Conservation (phyloP, 1,140 invertebrate genomes). For the Drosophila sechellia region DNA sequence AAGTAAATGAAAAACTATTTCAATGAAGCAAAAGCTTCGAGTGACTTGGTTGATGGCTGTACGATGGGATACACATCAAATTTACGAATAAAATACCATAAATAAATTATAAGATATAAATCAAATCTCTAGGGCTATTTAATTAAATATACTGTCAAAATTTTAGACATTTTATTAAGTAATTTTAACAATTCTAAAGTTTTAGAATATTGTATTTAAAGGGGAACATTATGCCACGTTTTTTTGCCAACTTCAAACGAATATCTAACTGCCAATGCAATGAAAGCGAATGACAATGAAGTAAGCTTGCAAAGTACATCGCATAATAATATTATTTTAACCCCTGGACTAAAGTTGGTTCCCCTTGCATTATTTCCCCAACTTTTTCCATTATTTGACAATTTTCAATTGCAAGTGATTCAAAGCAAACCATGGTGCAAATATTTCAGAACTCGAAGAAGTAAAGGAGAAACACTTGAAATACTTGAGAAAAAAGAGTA, state of each 20-base stretch:
- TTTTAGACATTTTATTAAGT: too few species aligned
- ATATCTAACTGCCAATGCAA: not conserved
- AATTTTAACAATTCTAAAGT: too few species aligned
- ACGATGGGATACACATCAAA: conserved; percentile 23
- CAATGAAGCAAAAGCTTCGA: conserved; percentile 75
- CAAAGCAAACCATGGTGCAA: conserved; percentile 25
- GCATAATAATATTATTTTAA: conserved; percentile 54
- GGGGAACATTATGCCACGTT: not conserved
- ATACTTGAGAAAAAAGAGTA: conserved; percentile 49
- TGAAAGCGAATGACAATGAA: conserved; percentile 11
- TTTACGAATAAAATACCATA: not conserved
- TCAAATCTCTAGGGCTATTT: too few species aligned
- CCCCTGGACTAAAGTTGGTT: not conserved
- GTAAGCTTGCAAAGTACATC: conserved; percentile 11
- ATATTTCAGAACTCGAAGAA: conserved; percentile 49
- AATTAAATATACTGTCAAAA: too few species aligned
- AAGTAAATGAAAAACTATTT: conserved; percentile 81
- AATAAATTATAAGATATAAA: not conserved
- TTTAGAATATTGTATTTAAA: too few species aligned
- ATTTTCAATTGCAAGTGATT: conserved; percentile 54
- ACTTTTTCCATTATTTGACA: conserved; percentile 31
- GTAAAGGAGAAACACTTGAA: conserved; percentile 54
- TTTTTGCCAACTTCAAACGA: not conserved
- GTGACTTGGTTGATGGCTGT: conserved; percentile 42
- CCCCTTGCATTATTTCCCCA: not conserved